These are phyloP conservation scores for Silurus aristotelis DNA, from an alignment of 2,797 vertebrate genomes.

Conservation along the genomic window DNA sequence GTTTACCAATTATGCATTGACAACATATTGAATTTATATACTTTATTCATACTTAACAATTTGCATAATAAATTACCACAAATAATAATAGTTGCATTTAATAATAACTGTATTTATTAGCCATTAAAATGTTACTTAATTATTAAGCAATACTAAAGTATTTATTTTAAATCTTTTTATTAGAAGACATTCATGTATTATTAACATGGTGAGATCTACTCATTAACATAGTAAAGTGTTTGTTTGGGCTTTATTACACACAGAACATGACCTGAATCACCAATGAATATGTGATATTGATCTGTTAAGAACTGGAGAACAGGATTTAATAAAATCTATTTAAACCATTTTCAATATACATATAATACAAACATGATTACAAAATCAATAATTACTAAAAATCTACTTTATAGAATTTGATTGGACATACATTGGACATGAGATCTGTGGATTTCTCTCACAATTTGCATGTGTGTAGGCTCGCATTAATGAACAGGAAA, in stretches of 20 bases:
- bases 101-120: background rate
- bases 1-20: background rate
- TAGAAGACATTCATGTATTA: too few relatives aligned
- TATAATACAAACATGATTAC: background rate
- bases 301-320: background rate
- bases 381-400: background rate
- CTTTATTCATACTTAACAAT: background rate
- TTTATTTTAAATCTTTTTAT: background rate
- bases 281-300: background rate
- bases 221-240: too few relatives aligned
- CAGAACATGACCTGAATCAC: background rate
- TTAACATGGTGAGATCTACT: too few relatives aligned
- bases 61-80: background rate
- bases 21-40: background rate
- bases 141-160: background rate
- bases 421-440: background rate
- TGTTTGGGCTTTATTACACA: background rate
- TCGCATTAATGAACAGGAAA: conserved; percentile 20
- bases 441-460: background rate
- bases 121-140: background rate
- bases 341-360: background rate
- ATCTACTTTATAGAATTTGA: background rate
- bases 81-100: background rate
- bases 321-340: background rate
- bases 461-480: conserved; percentile 29